phyloP scores from a whole-genome alignment of 2,797 vertebrate species.

The Paguma larvata region DNA sequence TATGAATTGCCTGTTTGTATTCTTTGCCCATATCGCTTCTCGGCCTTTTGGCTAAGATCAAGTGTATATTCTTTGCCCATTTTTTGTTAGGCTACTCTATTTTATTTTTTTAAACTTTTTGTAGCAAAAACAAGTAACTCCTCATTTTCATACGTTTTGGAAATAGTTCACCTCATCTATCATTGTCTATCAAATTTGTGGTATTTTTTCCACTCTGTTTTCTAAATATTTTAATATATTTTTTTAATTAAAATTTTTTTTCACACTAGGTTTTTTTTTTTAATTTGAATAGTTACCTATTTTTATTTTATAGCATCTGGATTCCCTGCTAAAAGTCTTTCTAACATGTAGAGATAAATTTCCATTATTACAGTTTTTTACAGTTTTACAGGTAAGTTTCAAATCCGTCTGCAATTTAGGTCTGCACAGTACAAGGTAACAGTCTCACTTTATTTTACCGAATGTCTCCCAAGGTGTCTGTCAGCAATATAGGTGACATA shows the following conservation, averaged over 20 bases:
- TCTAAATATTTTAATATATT: background rate
- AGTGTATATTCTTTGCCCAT: background rate
- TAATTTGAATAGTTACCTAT: background rate
- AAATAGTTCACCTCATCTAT: slow-evolving; percentile 8
- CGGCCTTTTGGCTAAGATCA: too few species aligned
- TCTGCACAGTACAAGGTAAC: background rate
- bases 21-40: background rate
- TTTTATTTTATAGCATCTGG: background rate
- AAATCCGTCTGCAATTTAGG: slow-evolving; percentile 8
- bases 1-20: background rate
- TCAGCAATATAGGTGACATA: background rate
- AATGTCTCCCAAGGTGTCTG: background rate
- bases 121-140: background rate
- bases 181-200: slow-evolving; percentile 39
- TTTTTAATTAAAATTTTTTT: background rate
- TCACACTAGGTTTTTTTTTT: background rate
- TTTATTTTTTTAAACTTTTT: slow-evolving; percentile 14
- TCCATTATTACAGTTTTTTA: background rate
- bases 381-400: slow-evolving; percentile 49
- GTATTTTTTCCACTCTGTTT: background rate
- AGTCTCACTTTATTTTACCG: background rate
- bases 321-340: slow-evolving; percentile 32
- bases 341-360: background rate
- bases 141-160: background rate
- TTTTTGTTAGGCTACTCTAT: background rate